These are phyloP conservation scores for Echinarachnius parma DNA, from an alignment of 53 echinoderm and acorn worm species.

Conservation along the genomic window DNA sequence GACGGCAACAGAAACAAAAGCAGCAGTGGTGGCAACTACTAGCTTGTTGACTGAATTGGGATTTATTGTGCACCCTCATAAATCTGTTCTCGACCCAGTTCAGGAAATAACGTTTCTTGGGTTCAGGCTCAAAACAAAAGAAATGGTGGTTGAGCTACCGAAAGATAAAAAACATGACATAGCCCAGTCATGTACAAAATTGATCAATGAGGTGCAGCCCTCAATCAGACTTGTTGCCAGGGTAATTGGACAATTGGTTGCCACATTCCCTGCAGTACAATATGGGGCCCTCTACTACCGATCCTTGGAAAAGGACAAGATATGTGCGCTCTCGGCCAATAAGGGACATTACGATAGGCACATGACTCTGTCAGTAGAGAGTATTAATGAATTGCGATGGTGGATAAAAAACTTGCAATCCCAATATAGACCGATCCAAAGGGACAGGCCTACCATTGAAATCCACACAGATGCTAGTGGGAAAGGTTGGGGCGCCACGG, in stretches of 20 bases:
- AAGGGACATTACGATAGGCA: constrained; percentile 52
- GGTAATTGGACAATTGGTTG: constrained; percentile 42
- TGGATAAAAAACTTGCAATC: constrained; percentile 30
- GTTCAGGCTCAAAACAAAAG: constrained; percentile 23
- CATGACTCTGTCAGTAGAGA: constrained; percentile 28
- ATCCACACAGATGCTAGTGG: constrained; percentile 14
- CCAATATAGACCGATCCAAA: neutral
- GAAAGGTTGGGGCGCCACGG: constrained; percentile 18
- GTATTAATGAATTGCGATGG: constrained; percentile 4
- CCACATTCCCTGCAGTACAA: constrained; percentile 22
- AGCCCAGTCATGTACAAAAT: neutral
- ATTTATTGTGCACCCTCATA: constrained; percentile 44
- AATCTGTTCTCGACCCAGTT: constrained; percentile 13
- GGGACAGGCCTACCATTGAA: neutral
- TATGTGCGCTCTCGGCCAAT: constrained; percentile 15
- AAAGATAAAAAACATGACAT: constrained; percentile 30
- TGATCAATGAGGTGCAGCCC: constrained; percentile 5
- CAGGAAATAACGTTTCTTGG: constrained; percentile 45
- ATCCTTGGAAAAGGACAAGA: constrained; percentile 40
- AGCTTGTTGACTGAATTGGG: constrained; percentile 29
- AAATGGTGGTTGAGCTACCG: constrained; percentile 32
- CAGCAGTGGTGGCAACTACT: constrained; percentile 17
- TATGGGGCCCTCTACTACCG: constrained; percentile 39
- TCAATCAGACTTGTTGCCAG: constrained; percentile 46
- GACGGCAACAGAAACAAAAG: neutral